These are phyloP conservation scores for Hypercompe scribonia DNA, from an alignment of 2,888 invertebrate genomes.

Conservation along the genomic window DNA sequence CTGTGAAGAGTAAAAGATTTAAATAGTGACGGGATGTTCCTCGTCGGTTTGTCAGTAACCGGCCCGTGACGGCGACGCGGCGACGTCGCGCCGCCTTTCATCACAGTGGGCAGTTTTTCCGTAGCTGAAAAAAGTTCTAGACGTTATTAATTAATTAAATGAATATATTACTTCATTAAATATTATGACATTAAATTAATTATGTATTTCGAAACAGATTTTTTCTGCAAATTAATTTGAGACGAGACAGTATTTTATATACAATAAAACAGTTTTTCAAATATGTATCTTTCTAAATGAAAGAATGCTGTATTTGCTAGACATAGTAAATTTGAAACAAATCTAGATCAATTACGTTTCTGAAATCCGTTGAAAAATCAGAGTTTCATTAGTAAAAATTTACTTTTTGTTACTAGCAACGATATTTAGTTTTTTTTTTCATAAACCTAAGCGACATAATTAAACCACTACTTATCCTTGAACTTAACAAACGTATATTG, in stretches of 20 bases:
- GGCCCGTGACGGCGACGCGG: conserved; percentile 76
- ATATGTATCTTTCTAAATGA: too few relatives aligned
- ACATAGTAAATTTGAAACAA: too few relatives aligned
- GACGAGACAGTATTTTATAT: too few relatives aligned
- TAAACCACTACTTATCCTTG: neutral
- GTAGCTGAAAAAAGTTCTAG: conserved; percentile 22
- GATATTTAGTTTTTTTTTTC: neutral
- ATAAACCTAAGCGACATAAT: neutral
- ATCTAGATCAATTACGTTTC: too few relatives aligned
- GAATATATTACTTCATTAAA: neutral
- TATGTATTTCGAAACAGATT: too few relatives aligned
- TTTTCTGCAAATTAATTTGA: too few relatives aligned
- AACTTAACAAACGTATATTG: neutral
- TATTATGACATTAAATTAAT: neutral
- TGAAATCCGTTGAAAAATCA: too few relatives aligned
- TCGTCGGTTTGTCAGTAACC: conserved; percentile 56
- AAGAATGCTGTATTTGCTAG: too few relatives aligned
- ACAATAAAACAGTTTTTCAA: too few relatives aligned
- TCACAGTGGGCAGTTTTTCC: conserved; percentile 33
- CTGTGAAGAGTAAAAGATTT: conserved; percentile 52
- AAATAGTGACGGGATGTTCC: conserved; percentile 49
- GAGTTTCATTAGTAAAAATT: too few relatives aligned
- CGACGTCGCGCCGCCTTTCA: conserved; percentile 66
- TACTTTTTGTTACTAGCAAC: too few relatives aligned
- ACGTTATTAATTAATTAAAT: too few relatives aligned